These are phyloP conservation scores for Neomicropteryx cornuta DNA, from an alignment of 1,140 invertebrate genomes.

Conservation along the genomic window DNA sequence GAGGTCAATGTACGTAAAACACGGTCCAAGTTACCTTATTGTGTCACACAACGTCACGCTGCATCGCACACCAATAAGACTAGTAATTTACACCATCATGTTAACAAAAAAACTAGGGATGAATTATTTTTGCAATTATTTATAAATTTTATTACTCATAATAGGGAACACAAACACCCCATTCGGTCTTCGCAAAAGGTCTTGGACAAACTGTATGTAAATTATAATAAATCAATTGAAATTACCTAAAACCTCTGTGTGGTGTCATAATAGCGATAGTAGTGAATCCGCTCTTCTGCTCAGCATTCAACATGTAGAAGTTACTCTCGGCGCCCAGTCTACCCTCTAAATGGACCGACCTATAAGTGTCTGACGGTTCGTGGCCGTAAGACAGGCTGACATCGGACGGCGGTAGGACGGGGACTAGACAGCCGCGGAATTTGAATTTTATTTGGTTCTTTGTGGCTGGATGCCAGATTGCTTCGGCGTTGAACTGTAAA, in stretches of 20 bases:
- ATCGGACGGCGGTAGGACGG: slow-evolving; percentile 23
- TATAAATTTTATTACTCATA: no score
- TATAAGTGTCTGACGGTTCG: slow-evolving; percentile 11
- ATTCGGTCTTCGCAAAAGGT: no score
- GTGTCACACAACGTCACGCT: no score
- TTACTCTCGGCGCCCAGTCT: slow-evolving; percentile 19
- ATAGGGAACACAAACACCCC: no score
- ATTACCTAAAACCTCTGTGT: slow-evolving; percentile 28
- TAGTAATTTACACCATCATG: no score
- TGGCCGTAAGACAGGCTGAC: slow-evolving; percentile 21
- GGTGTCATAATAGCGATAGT: slow-evolving; percentile 26
- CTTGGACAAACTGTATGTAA: no score
- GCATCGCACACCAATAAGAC: no score
- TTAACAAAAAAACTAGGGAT: no score
- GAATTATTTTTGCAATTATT: no score
- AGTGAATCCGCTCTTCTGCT: slow-evolving; percentile 19
- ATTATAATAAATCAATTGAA: no score
- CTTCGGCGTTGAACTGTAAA: slow-evolving; percentile 34
- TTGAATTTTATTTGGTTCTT: slow-evolving; percentile 34
- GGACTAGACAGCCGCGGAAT: slow-evolving; percentile 23
- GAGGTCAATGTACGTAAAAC: no score
- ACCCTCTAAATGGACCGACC: slow-evolving; percentile 21
- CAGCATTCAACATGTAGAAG: slow-evolving; percentile 28
- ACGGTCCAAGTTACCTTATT: no score
- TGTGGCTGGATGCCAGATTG: slow-evolving; percentile 37